Percentiles rank a stretch among this genome's conserved stretches.
Conservation (phyloP, 2,888 invertebrate species). For the Stenichneumon culpator region DNA sequence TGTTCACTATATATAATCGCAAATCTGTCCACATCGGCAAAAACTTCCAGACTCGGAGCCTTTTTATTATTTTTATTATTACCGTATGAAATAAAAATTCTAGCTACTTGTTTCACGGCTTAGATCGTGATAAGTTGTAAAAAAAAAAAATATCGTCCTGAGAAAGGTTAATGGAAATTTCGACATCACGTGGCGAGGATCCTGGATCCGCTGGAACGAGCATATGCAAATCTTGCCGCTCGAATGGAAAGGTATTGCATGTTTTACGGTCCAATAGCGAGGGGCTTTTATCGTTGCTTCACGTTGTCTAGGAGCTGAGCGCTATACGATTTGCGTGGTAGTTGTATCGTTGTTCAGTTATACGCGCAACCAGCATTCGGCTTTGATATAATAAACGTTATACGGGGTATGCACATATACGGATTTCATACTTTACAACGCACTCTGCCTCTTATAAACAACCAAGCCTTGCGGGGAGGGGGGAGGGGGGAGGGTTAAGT, state of each 20-base stretch:
- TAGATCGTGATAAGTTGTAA: background rate
- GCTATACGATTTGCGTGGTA: slow-evolving; percentile 14
- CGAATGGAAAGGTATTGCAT: slow-evolving; percentile 40
- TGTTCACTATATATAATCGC: no score
- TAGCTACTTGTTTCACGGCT: background rate
- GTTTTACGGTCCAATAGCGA: slow-evolving; percentile 47
- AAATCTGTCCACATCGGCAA: no score
- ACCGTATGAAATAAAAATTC: no score
- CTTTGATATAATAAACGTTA: slow-evolving; percentile 20
- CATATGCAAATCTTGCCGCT: slow-evolving; percentile 42
- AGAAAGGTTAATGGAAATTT: background rate
- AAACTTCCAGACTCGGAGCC: no score
- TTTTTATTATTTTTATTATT: no score
- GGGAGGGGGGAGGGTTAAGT: background rate
- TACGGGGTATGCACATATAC: slow-evolving; percentile 27
- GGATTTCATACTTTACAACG: slow-evolving; percentile 35
- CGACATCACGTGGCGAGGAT: background rate
- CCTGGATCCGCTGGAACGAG: background rate
- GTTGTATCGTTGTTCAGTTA: slow-evolving; percentile 21
- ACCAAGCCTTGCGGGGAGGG: background rate
- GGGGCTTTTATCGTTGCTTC: slow-evolving; percentile 39
- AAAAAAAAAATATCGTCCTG: background rate
- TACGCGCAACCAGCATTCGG: slow-evolving; percentile 4
- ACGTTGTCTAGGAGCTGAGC: slow-evolving; percentile 20
- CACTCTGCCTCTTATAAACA: slow-evolving; percentile 49